Base-by-base conservation (phyloP, 23 tunicate species). In the Clavelina lepadiformis region DNA sequence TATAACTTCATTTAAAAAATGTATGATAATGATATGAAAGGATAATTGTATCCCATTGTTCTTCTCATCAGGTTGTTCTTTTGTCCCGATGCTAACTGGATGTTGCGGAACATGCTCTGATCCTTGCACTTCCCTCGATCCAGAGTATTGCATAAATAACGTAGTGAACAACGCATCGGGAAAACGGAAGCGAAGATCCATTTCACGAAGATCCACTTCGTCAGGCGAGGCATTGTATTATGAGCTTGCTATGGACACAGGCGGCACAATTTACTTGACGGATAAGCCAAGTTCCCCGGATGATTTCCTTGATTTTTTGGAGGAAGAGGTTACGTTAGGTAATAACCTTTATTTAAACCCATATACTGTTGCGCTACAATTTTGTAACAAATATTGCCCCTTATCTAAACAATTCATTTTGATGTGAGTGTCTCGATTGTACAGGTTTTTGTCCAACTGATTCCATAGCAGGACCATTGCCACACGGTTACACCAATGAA, bases 371-470 rank as follows among this genome's bases (percentile, higher is more conserved):
- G n/a, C n/a, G n/a, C n/a, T n/a, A n/a, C n/a, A n/a, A n/a, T n/a
- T n/a, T n/a, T n/a, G n/a, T n/a, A n/a, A n/a, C n/a, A n/a, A n/a
- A n/a, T n/a, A n/a, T n/a, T n/a, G n/a, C n/a, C n/a, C n/a, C n/a
- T n/a, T n/a, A n/a, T n/a, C n/a, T n/a, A n/a, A n/a, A n/a, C n/a
- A n/a, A n/a, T n/a, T n/a, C n/a, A n/a, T n/a, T n/a, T n/a, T n/a
- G n/a, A n/a, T n/a, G n/a, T n/a, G n/a, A n/a, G n/a, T n/a, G n/a
- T n/a, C n/a, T n/a, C n/a, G n/a, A n/a, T n/a, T n/a, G n/a, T 67
- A 5, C 65, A 85, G 92, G 92, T 28, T 83, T 83, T 58, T 85
- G 94, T 46, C 84, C 94, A 3, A 77, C 94, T n/a, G 38, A 71
- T 45, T 22, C 25, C 5, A 63, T 77, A 15, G 94, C 85, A 5